phyloP scores from a whole-genome alignment of 2,797 vertebrate genomes.

The Diplodus puntazzo region DNA sequence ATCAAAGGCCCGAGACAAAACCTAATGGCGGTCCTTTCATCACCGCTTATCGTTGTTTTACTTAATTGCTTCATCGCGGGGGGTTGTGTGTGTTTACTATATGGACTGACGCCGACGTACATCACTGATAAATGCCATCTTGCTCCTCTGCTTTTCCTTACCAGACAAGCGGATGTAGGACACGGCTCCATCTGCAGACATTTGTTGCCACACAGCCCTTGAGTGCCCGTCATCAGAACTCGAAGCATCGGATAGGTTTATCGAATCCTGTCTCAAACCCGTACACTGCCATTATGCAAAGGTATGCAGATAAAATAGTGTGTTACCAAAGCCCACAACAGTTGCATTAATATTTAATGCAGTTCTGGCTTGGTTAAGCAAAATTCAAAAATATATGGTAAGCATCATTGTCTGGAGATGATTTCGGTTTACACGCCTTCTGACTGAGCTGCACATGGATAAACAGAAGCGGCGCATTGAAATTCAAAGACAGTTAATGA shows the following conservation, averaged over 20 bases:
- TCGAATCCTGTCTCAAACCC: conserved; percentile 27
- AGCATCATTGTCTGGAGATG: conserved; percentile 23
- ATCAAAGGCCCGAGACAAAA: conserved; percentile 73
- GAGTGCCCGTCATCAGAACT: background rate
- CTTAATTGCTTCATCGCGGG: conserved; percentile 69
- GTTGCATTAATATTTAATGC: conserved; percentile 9
- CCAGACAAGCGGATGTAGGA: conserved; percentile 12
- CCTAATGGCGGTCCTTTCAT: conserved; percentile 69
- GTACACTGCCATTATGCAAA: conserved; percentile 39
- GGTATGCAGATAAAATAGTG: conserved; percentile 27
- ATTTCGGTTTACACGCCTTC: conserved; percentile 11
- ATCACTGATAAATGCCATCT: conserved; percentile 18
- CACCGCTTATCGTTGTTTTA: conserved; percentile 72
- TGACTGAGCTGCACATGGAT: conserved; percentile 10
- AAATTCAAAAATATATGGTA: conserved; percentile 8
- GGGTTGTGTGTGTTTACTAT: conserved; percentile 28
- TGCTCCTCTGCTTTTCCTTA: conserved; percentile 8
- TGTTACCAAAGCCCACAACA: conserved; percentile 25
- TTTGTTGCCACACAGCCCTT: conserved; percentile 5
- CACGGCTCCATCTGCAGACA: conserved; percentile 11
- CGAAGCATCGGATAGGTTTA: conserved; percentile 22
- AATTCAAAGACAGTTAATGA: conserved; percentile 32
- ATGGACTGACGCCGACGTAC: conserved; percentile 18
- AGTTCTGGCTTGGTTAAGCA: conserved; percentile 34
- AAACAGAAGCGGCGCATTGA: conserved; percentile 6